Percentiles rank a stretch among this genome's conserved stretches.
These are phyloP conservation scores for Acyrthosiphon pisum DNA, from an alignment of 1,140 invertebrate species.

Conservation along the genomic window DNA sequence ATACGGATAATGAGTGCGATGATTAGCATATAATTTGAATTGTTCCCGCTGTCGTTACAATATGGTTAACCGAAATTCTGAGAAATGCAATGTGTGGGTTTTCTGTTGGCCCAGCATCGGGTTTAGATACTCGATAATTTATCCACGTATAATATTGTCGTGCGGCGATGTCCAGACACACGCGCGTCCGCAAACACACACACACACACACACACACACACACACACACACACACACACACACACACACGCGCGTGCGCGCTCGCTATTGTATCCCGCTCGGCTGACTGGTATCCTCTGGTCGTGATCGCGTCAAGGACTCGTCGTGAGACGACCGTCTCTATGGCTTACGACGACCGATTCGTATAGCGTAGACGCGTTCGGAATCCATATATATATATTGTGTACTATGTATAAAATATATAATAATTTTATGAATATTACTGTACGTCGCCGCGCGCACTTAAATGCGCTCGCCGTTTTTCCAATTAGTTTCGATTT, in stretches of 20 bases:
- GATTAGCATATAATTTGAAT: slow-evolving; percentile 48
- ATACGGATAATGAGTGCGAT: neutral
- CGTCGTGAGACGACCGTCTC: neutral
- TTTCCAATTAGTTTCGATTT: slow-evolving; percentile 8
- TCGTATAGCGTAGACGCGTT: neutral
- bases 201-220: too few relatives aligned
- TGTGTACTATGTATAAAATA: neutral
- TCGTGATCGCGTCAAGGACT: slow-evolving; percentile 33
- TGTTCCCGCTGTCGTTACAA: slow-evolving; percentile 6
- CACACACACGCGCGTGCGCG: neutral
- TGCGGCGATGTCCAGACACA: neutral
- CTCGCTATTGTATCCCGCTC: neutral
- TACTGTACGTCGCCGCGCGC: neutral
- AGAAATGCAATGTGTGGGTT: neutral
- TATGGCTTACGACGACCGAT: neutral
- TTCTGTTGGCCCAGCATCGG: neutral
- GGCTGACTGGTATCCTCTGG: neutral
- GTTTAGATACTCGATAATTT: neutral
- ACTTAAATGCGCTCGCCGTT: neutral
- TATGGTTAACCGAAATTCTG: slow-evolving; percentile 5
- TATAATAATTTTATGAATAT: neutral
- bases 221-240: too few relatives aligned
- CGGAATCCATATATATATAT: neutral
- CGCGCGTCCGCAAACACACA: too few relatives aligned
- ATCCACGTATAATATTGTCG: neutral